These are phyloP conservation scores for Anthrax anthrax DNA, from an alignment of 2,888 invertebrate genomes.

Conservation along the genomic window DNA sequence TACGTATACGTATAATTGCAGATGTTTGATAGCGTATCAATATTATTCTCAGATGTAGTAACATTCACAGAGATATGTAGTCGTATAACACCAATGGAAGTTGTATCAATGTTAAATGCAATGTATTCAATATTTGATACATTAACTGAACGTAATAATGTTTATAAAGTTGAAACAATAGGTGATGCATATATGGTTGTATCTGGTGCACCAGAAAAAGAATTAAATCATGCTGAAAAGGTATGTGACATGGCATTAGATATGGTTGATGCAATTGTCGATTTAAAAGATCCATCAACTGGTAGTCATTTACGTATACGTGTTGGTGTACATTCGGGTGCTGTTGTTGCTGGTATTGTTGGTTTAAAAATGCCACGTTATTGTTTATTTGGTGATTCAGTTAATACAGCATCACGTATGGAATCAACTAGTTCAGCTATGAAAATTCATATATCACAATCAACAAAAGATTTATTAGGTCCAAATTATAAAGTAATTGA, in stretches of 20 bases:
- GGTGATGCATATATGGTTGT: constrained; percentile 99
- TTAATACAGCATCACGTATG: constrained; percentile 84
- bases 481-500: constrained; percentile 58
- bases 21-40: constrained; percentile 94
- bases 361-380: constrained; percentile 81
- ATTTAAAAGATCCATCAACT: constrained; percentile 84
- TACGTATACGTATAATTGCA: too few species aligned
- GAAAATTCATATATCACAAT: constrained; percentile 89
- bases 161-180: constrained; percentile 97
- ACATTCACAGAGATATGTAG: constrained; percentile 96
- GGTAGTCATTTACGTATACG: constrained; percentile 70
- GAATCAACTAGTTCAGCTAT: constrained; percentile 85
- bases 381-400: constrained; percentile 68
- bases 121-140: constrained; percentile 97
- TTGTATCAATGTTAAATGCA: constrained; percentile 91
- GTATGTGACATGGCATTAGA: constrained; percentile 93
- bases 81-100: constrained; percentile 91
- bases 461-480: constrained; percentile 63
- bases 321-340: constrained; percentile 81
- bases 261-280: constrained; percentile 86
- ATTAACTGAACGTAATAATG: constrained; percentile 79
- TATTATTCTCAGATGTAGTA: constrained; percentile 94
- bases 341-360: constrained; percentile 86
- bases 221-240: constrained; percentile 78
- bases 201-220: constrained; percentile 84